phyloP scores from a whole-genome alignment of 2,797 vertebrate species.

The Chelonia mydas region DNA sequence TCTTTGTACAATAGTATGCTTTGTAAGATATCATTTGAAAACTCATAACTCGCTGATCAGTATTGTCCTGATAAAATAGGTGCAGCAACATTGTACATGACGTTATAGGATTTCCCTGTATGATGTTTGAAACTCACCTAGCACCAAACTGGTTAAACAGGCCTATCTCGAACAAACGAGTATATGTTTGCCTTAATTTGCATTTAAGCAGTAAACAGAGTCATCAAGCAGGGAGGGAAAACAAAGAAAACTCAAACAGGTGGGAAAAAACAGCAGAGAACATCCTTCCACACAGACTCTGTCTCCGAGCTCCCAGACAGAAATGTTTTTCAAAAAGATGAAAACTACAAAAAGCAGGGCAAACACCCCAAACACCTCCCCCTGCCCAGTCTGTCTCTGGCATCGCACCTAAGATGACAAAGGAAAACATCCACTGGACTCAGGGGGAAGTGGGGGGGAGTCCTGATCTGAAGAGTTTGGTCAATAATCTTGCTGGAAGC shows the following conservation, averaged over 20 bases:
- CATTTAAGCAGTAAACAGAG: neutral
- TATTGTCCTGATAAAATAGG: neutral
- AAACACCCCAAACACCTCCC: neutral
- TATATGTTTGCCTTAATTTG: neutral
- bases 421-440: neutral
- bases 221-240: neutral
- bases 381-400: neutral
- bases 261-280: neutral
- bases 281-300: neutral
- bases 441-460: accelerated
- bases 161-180: neutral
- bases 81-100: neutral
- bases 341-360: neutral
- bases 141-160: neutral
- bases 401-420: neutral
- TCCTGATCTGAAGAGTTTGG: neutral
- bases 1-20: neutral
- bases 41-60: neutral
- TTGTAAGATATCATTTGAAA: neutral
- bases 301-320: neutral
- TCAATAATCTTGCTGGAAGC: neutral
- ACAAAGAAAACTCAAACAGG: neutral
- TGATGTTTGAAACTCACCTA: neutral
- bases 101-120: neutral
- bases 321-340: neutral